Percentiles rank a stretch among this genome's conserved stretches.
These are phyloP conservation scores for Plectrocnemia conspersa DNA, from an alignment of 1,140 invertebrate genomes.

Conservation along the genomic window DNA sequence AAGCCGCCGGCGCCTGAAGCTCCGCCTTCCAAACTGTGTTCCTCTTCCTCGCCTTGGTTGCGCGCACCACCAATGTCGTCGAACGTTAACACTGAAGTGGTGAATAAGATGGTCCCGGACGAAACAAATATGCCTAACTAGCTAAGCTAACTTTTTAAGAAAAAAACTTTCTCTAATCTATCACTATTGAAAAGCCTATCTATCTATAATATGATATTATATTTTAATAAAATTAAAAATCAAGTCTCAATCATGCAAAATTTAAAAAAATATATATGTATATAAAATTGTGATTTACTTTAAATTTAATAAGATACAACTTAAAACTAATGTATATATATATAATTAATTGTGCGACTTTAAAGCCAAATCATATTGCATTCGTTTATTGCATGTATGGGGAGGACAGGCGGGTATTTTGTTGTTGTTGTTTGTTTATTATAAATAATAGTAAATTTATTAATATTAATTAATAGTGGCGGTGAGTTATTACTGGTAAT, in stretches of 20 bases:
- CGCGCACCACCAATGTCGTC: constrained; percentile 64
- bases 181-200: constrained; percentile 46
- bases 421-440: too few species aligned
- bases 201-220: not conserved
- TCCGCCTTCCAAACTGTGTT: constrained; percentile 68
- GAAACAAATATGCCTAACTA: constrained; percentile 21
- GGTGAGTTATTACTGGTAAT: too few species aligned
- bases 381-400: constrained; percentile 7
- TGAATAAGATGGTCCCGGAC: constrained; percentile 69
- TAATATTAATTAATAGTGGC: too few species aligned
- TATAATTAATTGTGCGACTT: constrained; percentile 11
- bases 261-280: constrained; percentile 6
- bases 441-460: too few species aligned
- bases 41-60: constrained; percentile 91
- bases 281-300: not conserved
- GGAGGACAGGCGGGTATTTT: constrained; percentile 16
- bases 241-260: constrained; percentile 7
- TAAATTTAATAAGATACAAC: constrained; percentile 7
- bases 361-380: constrained; percentile 28
- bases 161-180: constrained; percentile 32
- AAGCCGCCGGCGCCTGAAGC: constrained; percentile 51
- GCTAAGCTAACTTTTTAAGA: constrained; percentile 6
- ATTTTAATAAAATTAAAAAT: not conserved
- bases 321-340: constrained; percentile 4
- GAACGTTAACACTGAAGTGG: constrained; percentile 96